A percentile compares a stretch with the other conserved stretches of the same genome.
phyloP scores from a whole-genome alignment of 2,888 invertebrate genomes.

The Drosophila pseudotakahashii region DNA sequence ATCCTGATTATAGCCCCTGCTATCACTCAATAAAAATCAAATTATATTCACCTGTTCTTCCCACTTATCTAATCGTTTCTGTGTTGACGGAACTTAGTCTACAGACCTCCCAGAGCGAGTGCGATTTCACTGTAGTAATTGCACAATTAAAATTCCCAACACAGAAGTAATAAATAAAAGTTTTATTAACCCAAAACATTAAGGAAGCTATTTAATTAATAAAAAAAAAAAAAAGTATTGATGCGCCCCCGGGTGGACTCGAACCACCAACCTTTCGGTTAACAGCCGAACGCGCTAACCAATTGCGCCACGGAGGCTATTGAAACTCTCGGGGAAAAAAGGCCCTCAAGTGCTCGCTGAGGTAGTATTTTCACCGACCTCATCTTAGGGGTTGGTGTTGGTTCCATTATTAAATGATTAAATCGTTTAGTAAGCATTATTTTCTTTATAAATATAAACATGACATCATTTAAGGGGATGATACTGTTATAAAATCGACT shows the following conservation, averaged over 20 bases:
- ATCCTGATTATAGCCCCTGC: not conserved
- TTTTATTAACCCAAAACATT: constrained; percentile 3
- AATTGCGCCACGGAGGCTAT: constrained; percentile 49
- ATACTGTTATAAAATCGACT: not conserved
- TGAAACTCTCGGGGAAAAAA: constrained; percentile 1
- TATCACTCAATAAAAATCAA: constrained; percentile 4
- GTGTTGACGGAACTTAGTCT: not conserved
- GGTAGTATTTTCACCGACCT: not conserved
- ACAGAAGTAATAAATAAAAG: constrained; percentile 13
- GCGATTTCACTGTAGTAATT: constrained; percentile 22
- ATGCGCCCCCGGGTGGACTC: constrained; percentile 59
- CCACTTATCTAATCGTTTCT: constrained; percentile 21
- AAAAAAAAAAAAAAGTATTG: constrained; percentile 1
- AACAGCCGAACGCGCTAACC: constrained; percentile 53
- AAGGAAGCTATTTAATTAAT: constrained; percentile 9
- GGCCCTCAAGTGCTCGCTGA: not conserved
- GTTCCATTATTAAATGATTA: constrained; percentile 9
- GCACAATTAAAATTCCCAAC: constrained; percentile 20
- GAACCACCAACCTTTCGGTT: constrained; percentile 32
- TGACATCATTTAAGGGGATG: not conserved
- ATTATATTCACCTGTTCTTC: not conserved
- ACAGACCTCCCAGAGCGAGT: constrained; percentile 23
- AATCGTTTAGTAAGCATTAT: not conserved
- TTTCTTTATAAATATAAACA: not conserved
- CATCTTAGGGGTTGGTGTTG: constrained; percentile 18